These are phyloP conservation scores for Plagodis dolabraria DNA, from an alignment of 2,888 invertebrate genomes.

Conservation along the genomic window DNA sequence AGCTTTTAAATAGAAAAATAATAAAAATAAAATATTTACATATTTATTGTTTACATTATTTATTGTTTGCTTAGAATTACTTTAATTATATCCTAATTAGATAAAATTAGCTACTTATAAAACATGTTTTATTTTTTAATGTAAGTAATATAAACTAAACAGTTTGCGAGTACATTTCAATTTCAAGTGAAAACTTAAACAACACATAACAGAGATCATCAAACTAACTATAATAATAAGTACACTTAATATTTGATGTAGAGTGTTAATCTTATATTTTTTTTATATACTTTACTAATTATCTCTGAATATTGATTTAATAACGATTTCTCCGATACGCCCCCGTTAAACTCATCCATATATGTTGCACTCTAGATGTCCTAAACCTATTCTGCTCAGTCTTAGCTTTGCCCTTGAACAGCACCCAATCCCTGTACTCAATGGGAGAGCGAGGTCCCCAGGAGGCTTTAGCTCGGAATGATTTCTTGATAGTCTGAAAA, in stretches of 20 bases:
- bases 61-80: no score
- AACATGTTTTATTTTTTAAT: no score
- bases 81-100: no score
- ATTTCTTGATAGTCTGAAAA: constrained; percentile 65
- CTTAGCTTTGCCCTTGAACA: constrained; percentile 56
- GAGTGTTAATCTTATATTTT: no score
- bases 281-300: no score
- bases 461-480: constrained; percentile 70
- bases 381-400: constrained; percentile 55
- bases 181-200: not conserved
- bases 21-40: no score
- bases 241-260: no score
- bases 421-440: constrained; percentile 81
- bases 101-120: no score
- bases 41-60: no score
- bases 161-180: no score
- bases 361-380: constrained; percentile 41
- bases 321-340: constrained; percentile 16
- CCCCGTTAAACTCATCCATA: constrained; percentile 51
- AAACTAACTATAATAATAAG: not conserved
- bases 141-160: no score
- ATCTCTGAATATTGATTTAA: not conserved
- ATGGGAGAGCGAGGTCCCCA: constrained; percentile 87
- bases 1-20: no score
- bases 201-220: not conserved